These are phyloP conservation scores for Ptychoptera albimana DNA, from an alignment of 2,888 invertebrate species.

Conservation along the genomic window DNA sequence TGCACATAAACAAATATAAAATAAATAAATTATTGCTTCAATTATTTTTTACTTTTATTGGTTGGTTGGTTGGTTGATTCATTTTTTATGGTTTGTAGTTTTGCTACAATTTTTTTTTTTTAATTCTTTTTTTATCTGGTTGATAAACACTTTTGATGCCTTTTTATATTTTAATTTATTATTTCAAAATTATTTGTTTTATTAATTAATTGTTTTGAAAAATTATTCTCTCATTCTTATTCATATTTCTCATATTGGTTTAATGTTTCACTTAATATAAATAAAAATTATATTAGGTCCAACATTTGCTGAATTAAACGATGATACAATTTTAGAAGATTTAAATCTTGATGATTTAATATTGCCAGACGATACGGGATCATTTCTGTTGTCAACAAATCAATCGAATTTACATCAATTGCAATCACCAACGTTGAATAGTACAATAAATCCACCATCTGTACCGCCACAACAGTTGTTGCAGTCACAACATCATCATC, in stretches of 20 bases:
- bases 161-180: no score
- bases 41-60: no score
- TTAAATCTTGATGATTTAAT: slow-evolving; percentile 69
- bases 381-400: slow-evolving; percentile 5
- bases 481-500: slow-evolving; percentile 20
- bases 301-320: slow-evolving; percentile 71
- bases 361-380: slow-evolving; percentile 1
- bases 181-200: no score
- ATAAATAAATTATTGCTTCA: no score
- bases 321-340: slow-evolving; percentile 63
- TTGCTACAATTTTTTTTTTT: no score
- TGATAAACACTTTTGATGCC: no score
- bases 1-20: no score
- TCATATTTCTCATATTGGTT: neutral
- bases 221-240: neutral
- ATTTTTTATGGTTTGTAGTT: no score
- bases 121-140: no score
- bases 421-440: slow-evolving; percentile 19
- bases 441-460: slow-evolving; percentile 19
- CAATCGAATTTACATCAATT: slow-evolving; percentile 15
- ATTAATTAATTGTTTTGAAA: neutral
- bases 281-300: slow-evolving; percentile 34
- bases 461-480: slow-evolving; percentile 23
- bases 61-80: no score
- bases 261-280: neutral